phyloP scores from a whole-genome alignment of 2,797 vertebrate species.

The Gymnodraco acuticeps region DNA sequence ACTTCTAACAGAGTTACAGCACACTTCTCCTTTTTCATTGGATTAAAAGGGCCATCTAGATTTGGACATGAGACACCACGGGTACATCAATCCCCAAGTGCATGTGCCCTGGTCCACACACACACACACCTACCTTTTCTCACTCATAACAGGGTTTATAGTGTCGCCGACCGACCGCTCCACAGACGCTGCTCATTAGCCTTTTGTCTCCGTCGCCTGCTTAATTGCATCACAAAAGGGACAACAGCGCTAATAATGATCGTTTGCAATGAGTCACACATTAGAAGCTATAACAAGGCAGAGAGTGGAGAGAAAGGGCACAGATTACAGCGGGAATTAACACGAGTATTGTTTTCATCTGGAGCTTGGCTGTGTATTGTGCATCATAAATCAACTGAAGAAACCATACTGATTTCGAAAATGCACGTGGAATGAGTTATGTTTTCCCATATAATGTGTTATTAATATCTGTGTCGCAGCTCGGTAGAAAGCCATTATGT shows the following conservation, averaged over 20 bases:
- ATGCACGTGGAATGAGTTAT: background rate
- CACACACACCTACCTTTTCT: conserved; percentile 5
- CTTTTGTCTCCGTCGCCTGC: conserved; percentile 36
- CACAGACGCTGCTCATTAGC: conserved; percentile 58
- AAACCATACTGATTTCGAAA: conserved; percentile 6
- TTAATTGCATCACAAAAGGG: conserved; percentile 68
- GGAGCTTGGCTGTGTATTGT: background rate
- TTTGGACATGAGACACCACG: conserved; percentile 72
- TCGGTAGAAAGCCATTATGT: conserved; percentile 29
- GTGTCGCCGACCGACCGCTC: conserved; percentile 28
- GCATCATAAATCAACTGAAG: background rate
- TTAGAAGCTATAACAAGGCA: conserved; percentile 45
- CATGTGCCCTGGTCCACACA: conserved; percentile 47
- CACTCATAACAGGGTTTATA: conserved; percentile 32
- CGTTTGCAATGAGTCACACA: conserved; percentile 52
- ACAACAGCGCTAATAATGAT: conserved; percentile 38
- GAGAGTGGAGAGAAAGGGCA: conserved; percentile 20
- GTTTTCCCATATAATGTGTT: background rate
- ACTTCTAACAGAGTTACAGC: conserved; percentile 85
- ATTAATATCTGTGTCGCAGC: background rate
- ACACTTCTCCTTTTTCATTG: conserved; percentile 86
- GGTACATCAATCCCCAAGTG: conserved; percentile 67
- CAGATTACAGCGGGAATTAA: conserved; percentile 11
- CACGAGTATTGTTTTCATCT: conserved; percentile 19
- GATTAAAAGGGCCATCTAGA: conserved; percentile 81